A percentile compares a stretch with the other conserved stretches of the same genome.
These are phyloP conservation scores for Beroe ovata DNA, from an alignment of 37 sponge, comb jelly and placozoan genomes.

Conservation along the genomic window DNA sequence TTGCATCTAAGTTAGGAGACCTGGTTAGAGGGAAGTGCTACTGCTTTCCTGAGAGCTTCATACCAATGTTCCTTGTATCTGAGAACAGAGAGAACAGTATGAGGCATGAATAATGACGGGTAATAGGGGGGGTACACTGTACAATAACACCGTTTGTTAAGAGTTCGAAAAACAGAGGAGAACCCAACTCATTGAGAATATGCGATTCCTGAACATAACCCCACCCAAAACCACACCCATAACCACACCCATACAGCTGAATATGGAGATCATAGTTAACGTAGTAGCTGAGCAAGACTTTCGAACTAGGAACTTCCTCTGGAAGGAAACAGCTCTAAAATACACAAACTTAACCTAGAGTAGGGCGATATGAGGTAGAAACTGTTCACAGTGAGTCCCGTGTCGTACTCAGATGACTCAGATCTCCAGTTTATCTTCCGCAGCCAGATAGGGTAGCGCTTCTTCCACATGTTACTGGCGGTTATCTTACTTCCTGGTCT, in stretches of 20 bases:
- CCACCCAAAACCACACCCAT: no score
- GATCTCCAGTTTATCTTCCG: conserved; percentile 2
- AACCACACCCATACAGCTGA: no score
- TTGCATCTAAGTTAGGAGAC: no score
- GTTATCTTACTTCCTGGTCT: conserved; percentile 27
- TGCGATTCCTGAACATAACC: no score
- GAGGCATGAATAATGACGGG: no score
- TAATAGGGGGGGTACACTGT: no score
- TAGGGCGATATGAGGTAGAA: conserved; percentile 43
- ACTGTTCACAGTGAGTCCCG: conserved; percentile 2
- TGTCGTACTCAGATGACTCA: conserved; percentile 8
- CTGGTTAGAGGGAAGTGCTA: no score
- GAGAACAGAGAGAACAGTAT: neutral
- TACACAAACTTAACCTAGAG: conserved; percentile 17
- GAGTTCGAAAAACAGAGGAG: no score
- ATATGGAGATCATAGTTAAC: no score
- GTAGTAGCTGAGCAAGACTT: no score
- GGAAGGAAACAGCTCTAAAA: neutral
- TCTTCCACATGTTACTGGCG: conserved; percentile 41
- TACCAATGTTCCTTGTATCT: conserved; percentile 43
- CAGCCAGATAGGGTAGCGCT: conserved; percentile 33
- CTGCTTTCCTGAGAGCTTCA: conserved; percentile 11
- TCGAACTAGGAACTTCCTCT: neutral
- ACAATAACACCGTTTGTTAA: no score
- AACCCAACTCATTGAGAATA: no score